Evolutionary conservation across 1,140 invertebrate species (phyloP), one percentile per base, ranked within the genome.

Genomic region (Drosophila seguyi): DNA sequence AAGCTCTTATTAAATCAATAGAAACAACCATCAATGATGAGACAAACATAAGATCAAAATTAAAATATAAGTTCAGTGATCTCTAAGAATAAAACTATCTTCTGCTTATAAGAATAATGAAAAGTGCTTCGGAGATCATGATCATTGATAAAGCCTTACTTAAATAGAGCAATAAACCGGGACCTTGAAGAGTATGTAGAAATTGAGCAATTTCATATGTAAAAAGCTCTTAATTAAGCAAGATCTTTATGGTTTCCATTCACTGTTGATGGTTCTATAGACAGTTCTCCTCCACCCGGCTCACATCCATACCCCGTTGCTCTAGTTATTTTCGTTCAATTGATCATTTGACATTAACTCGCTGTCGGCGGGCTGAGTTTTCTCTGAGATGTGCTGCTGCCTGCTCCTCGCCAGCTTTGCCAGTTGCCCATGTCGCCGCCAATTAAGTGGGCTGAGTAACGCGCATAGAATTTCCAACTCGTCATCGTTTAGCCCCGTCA

Each of bases 321-420:
- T 58, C 84, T 84, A 82, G 67, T 69, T 79, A 83, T 67, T 79
- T 83, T 66, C 58, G 63, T 88, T 77, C 76, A 87, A 87, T 87
- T 87, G 85, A 84, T 87, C 84, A 87, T 87, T 88, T 83, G 84
- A 88, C 83, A 74, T 80, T 87, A 86, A 81, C 73, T 73, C 61
- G 66, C 66, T 78, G 81, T 52, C 56, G 45, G 57, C 61, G 58
- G 45, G 20, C 63, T 62, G 69, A 62, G 75, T 59, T 62, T 65
- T 65, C 61, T 61, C 11, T 14, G 66, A 27, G 60, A 66, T 66
- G 29, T 53, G 44, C 25, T 62, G 34, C 55, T 20, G 45, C 36
- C 71, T 63, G 61, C 61, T 68, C 61, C 81, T 85, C 48, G 57
- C 41, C 69, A 53, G 57, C 52, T 62, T 57, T 77, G 85, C 81